phyloP scores from a whole-genome alignment of 2,113 vertebrate genomes.

The Thalassarche chlororhynchos region DNA sequence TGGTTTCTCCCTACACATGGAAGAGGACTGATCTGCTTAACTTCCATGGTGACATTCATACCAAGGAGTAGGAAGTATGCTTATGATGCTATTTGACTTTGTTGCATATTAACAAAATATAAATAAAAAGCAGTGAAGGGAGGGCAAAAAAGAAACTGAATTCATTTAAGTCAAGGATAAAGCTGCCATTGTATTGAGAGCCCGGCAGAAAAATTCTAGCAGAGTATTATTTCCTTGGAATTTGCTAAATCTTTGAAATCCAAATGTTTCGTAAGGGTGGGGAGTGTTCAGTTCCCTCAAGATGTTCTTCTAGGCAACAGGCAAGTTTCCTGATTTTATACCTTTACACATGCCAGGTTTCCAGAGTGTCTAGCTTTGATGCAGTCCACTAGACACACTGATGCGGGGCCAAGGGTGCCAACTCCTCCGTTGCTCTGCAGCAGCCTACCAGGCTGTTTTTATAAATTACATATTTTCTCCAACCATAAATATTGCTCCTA shows the following conservation, averaged over 20 bases:
- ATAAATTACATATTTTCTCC: conserved; percentile 9
- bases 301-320: neutral
- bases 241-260: neutral
- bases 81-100: neutral
- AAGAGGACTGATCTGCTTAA: neutral
- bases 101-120: neutral
- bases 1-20: neutral
- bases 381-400: neutral
- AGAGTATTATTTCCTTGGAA: neutral
- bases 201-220: neutral
- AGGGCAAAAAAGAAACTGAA: neutral
- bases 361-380: neutral
- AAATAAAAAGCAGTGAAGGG: neutral
- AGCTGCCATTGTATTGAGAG: neutral
- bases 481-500: conserved; percentile 31
- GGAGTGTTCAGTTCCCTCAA: neutral
- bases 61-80: neutral
- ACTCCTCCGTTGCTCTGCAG: neutral
- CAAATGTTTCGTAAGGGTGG: neutral
- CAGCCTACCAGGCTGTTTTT: conserved; percentile 19
- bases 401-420: neutral
- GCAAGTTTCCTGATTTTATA: neutral
- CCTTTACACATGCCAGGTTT: neutral
- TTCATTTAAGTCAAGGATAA: neutral
- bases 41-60: neutral